These are phyloP conservation scores for Ruditapes philippinarum DNA, from an alignment of 1,140 invertebrate genomes.

Conservation along the genomic window DNA sequence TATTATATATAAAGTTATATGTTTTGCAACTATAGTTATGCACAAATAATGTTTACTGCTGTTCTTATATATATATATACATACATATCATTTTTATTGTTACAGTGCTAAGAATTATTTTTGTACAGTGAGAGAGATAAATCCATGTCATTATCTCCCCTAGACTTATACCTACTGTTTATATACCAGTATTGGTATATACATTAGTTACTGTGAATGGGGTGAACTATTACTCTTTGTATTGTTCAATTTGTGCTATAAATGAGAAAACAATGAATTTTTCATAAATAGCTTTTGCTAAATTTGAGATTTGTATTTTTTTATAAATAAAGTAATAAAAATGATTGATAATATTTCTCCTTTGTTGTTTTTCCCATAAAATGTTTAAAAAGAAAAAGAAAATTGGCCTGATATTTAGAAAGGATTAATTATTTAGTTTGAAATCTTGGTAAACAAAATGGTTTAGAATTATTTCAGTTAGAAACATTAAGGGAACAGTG, in stretches of 20 bases:
- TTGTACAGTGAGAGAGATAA: constrained; percentile 12
- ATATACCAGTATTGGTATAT: too few species aligned
- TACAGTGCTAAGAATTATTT: constrained; percentile 19
- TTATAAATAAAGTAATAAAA: constrained; percentile 21
- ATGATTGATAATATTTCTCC: too few species aligned
- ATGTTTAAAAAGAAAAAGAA: too few species aligned
- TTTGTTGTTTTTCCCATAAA: too few species aligned
- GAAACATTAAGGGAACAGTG: too few species aligned
- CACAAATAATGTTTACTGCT: not conserved
- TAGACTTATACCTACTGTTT: too few species aligned
- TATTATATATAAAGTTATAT: not conserved
- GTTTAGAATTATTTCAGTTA: too few species aligned
- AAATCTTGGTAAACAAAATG: too few species aligned
- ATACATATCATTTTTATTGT: constrained; percentile 14
- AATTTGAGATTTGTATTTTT: constrained; percentile 34
- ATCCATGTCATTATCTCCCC: constrained; percentile 31
- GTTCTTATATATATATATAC: not conserved
- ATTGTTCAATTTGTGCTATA: constrained; percentile 23
- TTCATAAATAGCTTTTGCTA: constrained; percentile 23
- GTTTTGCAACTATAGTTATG: not conserved
- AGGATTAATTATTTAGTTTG: too few species aligned
- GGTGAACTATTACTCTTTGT: too few species aligned
- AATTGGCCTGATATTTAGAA: too few species aligned
- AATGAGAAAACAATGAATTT: not conserved
- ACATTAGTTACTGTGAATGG: too few species aligned